These are phyloP conservation scores for Zoanthus solanderi DNA, from an alignment of 92 coral and sea anemone genomes.

Conservation along the genomic window DNA sequence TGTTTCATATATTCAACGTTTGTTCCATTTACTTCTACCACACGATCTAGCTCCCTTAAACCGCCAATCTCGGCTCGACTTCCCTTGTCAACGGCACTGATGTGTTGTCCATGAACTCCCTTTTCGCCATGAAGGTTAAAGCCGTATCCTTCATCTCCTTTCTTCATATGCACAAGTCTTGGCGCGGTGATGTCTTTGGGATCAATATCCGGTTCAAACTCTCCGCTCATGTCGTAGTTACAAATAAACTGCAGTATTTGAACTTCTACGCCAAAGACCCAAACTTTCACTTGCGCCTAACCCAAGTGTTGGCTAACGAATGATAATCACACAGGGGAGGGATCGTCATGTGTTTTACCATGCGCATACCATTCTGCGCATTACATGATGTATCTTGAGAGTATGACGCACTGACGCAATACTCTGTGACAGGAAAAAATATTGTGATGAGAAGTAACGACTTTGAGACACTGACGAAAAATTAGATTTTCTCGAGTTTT, in stretches of 20 bases:
- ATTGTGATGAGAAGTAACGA: too few species aligned
- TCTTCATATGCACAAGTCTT: slow-evolving; percentile 71
- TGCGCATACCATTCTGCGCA: background rate
- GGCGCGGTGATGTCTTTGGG: slow-evolving; percentile 78
- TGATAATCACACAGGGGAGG: slow-evolving; percentile 6
- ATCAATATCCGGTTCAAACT: slow-evolving; percentile 39
- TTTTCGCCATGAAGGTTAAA: slow-evolving; percentile 97
- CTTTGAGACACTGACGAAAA: too few species aligned
- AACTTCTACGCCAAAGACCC: background rate
- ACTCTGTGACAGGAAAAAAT: too few species aligned
- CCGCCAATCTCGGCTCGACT: slow-evolving; percentile 88
- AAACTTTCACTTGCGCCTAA: background rate
- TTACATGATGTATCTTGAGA: background rate
- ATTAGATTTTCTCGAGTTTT: too few species aligned
- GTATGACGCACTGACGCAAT: too few species aligned
- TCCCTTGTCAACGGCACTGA: slow-evolving; percentile 93
- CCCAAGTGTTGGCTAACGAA: background rate
- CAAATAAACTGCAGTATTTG: background rate
- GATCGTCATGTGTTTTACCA: background rate
- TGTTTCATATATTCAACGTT: slow-evolving; percentile 83
- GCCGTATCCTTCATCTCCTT: slow-evolving; percentile 86
- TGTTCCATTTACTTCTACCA: slow-evolving; percentile 86
- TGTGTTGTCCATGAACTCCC: slow-evolving; percentile 86
- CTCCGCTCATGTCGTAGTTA: slow-evolving; percentile 58
- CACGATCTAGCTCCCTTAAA: slow-evolving; percentile 83